Evolutionary conservation across 1,140 invertebrate species (phyloP), one percentile per base, ranked within the genome.

Genomic region (Chrysomallon squamiferum): DNA sequence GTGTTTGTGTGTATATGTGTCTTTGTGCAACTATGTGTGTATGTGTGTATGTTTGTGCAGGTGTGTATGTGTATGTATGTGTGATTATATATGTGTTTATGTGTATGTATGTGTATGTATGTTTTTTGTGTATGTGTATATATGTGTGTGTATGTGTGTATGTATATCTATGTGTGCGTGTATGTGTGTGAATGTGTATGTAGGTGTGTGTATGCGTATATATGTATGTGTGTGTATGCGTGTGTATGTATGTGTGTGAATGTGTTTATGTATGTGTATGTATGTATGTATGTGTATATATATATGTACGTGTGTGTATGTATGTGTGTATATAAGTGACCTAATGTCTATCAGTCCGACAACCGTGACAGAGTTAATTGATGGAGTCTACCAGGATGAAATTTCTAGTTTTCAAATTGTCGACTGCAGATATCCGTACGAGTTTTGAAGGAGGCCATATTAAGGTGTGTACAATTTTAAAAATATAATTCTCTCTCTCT

Each of bases 381-480:
- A 65, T 22, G 73, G 73, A 13, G 56, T 69, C 29, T 84, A 76
- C 58, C 27, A 54, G 30, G 67, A 81, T 13, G 57, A 50, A n/a
- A 57, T 83, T 25, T 66, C 66, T n/a, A 69, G 75, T 54, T 78
- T 64, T 47, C 43, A 54, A 15, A 78, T 88, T 27, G 83, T 88
- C 61, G 87, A 87, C 80, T 87, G 82, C 76, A 90, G 97, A 2
- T 99, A 97, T 84, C 97, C 97, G 0, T 99, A 98, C 81, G 97
- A 99, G 84, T 99, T 86, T 87, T 82, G 91, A 95, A 18, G 96
- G 93, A 22, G 97, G 97, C 0, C 97, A 99, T 80, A 97, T 99
- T 33, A 77, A 84, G 13, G 81, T 83, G 68, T 72, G 57, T 56
- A 65, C 35, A 2, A 20, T 20, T 18, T 18, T 5, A n/a, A n/a